Evolutionary conservation across 2,113 vertebrate genomes (phyloP).

Genomic region (Centrocercus urophasianus): DNA sequence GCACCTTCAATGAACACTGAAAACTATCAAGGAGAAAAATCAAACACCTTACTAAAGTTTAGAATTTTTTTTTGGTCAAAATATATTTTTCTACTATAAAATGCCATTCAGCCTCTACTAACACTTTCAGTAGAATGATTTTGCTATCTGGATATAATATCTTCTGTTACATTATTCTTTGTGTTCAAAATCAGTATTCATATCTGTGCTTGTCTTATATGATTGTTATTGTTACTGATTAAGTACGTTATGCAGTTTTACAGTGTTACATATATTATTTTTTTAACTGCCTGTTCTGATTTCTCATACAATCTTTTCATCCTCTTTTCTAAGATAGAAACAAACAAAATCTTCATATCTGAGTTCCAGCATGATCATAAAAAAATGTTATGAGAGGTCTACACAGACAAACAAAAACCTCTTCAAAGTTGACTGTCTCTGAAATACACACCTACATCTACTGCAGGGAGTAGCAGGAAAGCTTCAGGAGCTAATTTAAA

Average conservation of each 20-base stretch:
- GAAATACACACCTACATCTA: slow-evolving; percentile 74
- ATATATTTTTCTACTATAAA: no score
- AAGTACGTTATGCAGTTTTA: background rate
- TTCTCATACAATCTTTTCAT: background rate
- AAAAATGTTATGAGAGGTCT: slow-evolving; percentile 74
- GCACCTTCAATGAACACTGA: background rate
- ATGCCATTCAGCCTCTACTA: background rate
- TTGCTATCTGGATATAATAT: background rate
- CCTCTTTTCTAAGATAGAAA: slow-evolving; percentile 79
- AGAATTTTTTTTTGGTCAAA: background rate
- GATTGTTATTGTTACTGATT: background rate
- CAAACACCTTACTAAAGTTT: background rate
- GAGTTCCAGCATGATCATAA: slow-evolving; percentile 79
- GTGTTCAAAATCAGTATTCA: background rate
- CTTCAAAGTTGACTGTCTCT: slow-evolving; percentile 69
- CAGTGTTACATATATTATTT: background rate
- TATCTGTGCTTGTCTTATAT: no score
- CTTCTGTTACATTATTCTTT: background rate
- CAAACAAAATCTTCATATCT: slow-evolving; percentile 80
- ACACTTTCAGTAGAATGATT: background rate
- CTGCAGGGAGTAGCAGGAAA: background rate
- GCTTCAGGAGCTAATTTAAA: accelerated
- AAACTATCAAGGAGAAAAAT: background rate
- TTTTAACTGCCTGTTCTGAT: background rate
- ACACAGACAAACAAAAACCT: slow-evolving; percentile 7